Percentiles rank a stretch among this genome's conserved stretches.
phyloP scores from a whole-genome alignment of 2,888 invertebrate genomes.

The Hyposoter dolosus region DNA sequence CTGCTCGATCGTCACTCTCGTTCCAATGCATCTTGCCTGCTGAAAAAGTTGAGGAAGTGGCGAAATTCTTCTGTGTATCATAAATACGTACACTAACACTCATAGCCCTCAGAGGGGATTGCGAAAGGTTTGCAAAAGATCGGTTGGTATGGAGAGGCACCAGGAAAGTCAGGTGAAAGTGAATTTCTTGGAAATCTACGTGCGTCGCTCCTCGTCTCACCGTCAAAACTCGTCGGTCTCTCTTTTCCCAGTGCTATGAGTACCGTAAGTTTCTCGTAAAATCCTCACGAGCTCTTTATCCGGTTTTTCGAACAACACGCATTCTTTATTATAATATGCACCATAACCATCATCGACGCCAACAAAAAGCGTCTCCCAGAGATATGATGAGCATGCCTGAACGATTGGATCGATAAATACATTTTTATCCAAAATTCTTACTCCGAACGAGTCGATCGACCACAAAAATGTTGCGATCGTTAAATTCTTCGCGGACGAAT shows the following conservation, averaged over 20 bases:
- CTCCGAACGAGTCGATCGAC: neutral
- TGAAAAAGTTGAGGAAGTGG: slow-evolving; percentile 26
- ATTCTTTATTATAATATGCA: slow-evolving; percentile 21
- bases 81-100: slow-evolving; percentile 21
- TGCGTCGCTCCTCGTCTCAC: slow-evolving; percentile 71
- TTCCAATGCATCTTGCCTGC: neutral
- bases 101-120: slow-evolving; percentile 42
- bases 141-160: slow-evolving; percentile 41
- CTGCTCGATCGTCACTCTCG: neutral
- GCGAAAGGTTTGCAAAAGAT: slow-evolving; percentile 69
- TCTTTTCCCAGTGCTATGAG: slow-evolving; percentile 13
- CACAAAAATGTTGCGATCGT: neutral
- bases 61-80: neutral
- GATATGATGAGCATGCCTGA: neutral
- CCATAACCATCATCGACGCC: neutral
- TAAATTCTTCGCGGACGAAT: neutral
- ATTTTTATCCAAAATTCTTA: neutral
- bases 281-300: slow-evolving; percentile 56
- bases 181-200: slow-evolving; percentile 82
- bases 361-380: neutral
- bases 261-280: slow-evolving; percentile 67
- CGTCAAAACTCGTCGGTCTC: slow-evolving; percentile 21
- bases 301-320: slow-evolving; percentile 25
- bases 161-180: slow-evolving; percentile 81
- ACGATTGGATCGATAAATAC: neutral